A percentile compares a stretch with the other conserved stretches of the same genome.
phyloP scores from a whole-genome alignment of 2,797 vertebrate species.

The Prionace glauca region DNA sequence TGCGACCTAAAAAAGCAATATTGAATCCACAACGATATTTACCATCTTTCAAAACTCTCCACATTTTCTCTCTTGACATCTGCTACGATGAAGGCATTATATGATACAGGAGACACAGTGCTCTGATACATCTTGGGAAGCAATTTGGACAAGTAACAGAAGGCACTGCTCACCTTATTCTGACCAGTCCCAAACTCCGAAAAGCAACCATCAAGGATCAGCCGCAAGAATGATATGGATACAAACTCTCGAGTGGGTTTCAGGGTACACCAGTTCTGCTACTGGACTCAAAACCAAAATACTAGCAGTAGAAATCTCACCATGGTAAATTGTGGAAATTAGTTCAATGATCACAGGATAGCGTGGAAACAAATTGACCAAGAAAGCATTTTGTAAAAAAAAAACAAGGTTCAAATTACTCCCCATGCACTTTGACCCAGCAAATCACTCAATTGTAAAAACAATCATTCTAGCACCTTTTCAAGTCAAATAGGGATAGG shows the following conservation, averaged over 20 bases:
- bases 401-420: not conserved
- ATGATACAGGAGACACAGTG: not conserved
- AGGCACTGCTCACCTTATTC: not conserved
- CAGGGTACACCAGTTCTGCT: too few relatives aligned
- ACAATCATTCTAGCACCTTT: not conserved
- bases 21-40: not conserved
- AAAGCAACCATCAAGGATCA: not conserved
- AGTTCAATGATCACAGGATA: not conserved
- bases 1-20: not conserved
- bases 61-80: not conserved
- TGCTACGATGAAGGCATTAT: not conserved
- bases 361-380: not conserved
- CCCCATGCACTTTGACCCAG: not conserved
- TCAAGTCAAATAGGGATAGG: not conserved
- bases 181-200: not conserved
- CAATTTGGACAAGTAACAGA: not conserved
- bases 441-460: slow-evolving; percentile 24
- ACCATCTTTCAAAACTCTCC: not conserved
- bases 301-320: not conserved
- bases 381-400: not conserved
- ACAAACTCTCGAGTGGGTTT: not conserved
- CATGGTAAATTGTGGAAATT: not conserved
- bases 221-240: not conserved
- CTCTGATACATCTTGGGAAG: not conserved
- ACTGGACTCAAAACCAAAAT: not conserved